A percentile compares a stretch with the other conserved stretches of the same genome.
Conservation (phyloP, 2,797 vertebrate genomes). For the Danio choprae region DNA sequence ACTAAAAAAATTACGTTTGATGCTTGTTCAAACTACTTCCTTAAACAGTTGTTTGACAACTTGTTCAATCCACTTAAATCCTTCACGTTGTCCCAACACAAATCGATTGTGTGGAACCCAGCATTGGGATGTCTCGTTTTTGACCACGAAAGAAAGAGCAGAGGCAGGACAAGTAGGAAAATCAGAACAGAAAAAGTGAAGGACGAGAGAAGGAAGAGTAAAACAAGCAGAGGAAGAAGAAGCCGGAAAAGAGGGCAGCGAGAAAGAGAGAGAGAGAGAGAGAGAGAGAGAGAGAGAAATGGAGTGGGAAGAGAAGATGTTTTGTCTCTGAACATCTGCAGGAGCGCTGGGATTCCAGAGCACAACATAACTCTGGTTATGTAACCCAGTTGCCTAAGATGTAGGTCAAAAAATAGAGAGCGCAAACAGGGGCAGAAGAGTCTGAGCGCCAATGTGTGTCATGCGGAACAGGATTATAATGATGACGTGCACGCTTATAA, state of each 20-base stretch:
- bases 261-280: not conserved
- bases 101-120: no score
- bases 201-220: not conserved
- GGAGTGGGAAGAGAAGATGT: slow-evolving; percentile 24
- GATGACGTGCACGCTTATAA: not conserved
- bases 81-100: no score
- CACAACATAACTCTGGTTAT: slow-evolving; percentile 33
- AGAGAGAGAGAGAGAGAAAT: slow-evolving; percentile 8
- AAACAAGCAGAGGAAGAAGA: slow-evolving; percentile 55
- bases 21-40: no score
- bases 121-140: no score
- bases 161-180: not conserved
- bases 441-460: slow-evolving; percentile 24
- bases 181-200: not conserved
- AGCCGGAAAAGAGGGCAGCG: not conserved
- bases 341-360: slow-evolving; percentile 38
- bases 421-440: slow-evolving; percentile 42
- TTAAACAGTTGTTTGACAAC: no score
- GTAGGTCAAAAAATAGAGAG: slow-evolving; percentile 46
- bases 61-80: no score
- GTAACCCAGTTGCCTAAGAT: slow-evolving; percentile 43
- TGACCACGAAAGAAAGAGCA: not conserved
- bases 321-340: slow-evolving; percentile 41
- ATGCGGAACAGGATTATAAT: not conserved
- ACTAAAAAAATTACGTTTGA: no score